These are phyloP conservation scores for Prenolepis imparis DNA, from an alignment of 2,888 invertebrate genomes.

Conservation along the genomic window DNA sequence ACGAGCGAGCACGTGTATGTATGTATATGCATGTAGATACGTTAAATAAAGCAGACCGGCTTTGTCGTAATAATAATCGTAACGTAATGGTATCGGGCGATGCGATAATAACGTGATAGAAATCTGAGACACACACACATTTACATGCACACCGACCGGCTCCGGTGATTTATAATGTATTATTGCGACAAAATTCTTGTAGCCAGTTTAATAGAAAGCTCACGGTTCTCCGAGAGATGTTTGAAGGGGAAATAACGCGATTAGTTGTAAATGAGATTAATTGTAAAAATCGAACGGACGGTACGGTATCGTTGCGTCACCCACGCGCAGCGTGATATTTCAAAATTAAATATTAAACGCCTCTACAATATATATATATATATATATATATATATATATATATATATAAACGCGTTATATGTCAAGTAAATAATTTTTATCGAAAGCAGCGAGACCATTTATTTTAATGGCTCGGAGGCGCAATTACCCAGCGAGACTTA, in stretches of 20 bases:
- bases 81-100: conserved; percentile 29
- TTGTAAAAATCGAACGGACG: conserved; percentile 9
- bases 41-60: conserved; percentile 54
- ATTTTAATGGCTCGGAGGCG: conserved; percentile 45
- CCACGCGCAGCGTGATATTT: conserved; percentile 32
- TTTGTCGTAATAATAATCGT: conserved; percentile 42
- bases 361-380: background rate
- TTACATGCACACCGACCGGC: background rate
- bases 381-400: background rate
- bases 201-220: conserved; percentile 31
- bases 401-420: conserved; percentile 32
- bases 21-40: conserved; percentile 30
- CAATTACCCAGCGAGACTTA: conserved; percentile 33
- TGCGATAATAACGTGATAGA: conserved; percentile 44
- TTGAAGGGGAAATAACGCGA: background rate
- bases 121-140: conserved; percentile 16
- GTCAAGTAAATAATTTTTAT: conserved; percentile 50
- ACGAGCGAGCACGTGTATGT: conserved; percentile 37
- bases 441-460: conserved; percentile 35
- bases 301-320: conserved; percentile 12
- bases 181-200: background rate
- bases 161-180: conserved; percentile 12
- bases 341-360: conserved; percentile 38
- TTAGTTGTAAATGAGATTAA: background rate
- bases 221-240: conserved; percentile 4